A percentile compares a stretch with the other conserved stretches of the same genome.
phyloP scores from a whole-genome alignment of 2,888 invertebrate genomes.

The Mesochorus sp. region DNA sequence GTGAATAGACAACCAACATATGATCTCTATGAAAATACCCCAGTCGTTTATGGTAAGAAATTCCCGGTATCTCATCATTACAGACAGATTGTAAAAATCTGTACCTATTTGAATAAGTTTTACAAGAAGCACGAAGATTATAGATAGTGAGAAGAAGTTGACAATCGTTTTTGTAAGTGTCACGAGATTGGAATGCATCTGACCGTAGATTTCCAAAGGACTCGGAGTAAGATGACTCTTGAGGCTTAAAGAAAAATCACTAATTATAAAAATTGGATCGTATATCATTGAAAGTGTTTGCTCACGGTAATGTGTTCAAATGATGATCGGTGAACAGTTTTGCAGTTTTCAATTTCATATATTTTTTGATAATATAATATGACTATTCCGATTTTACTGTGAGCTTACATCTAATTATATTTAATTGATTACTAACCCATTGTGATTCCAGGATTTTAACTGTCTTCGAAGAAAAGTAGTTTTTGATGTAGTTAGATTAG shows the following conservation, averaged over 20 bases:
- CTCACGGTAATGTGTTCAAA: too few relatives aligned
- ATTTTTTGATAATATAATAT: too few relatives aligned
- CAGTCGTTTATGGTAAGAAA: background rate
- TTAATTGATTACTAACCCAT: constrained; percentile 26
- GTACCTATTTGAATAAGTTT: constrained; percentile 46
- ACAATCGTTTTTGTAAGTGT: constrained; percentile 39
- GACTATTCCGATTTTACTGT: background rate
- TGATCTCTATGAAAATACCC: background rate
- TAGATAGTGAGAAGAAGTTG: constrained; percentile 50
- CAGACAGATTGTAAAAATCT: constrained; percentile 49
- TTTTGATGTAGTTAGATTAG: background rate
- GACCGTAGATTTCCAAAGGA: constrained; percentile 44
- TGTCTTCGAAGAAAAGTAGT: background rate
- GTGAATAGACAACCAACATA: constrained; percentile 47
- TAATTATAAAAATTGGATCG: background rate
- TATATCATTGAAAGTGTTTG: too few relatives aligned
- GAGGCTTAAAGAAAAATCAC: too few relatives aligned
- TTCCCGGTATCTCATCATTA: constrained; percentile 16
- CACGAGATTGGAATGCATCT: constrained; percentile 56
- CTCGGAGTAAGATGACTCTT: background rate
- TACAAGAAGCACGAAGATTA: constrained; percentile 46
- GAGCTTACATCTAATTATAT: background rate
- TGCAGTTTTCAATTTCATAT: too few relatives aligned
- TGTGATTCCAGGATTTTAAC: background rate
- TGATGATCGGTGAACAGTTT: too few relatives aligned